These are phyloP conservation scores for Eulemur albifrons DNA, from an alignment of 2,797 vertebrate species.

Conservation along the genomic window DNA sequence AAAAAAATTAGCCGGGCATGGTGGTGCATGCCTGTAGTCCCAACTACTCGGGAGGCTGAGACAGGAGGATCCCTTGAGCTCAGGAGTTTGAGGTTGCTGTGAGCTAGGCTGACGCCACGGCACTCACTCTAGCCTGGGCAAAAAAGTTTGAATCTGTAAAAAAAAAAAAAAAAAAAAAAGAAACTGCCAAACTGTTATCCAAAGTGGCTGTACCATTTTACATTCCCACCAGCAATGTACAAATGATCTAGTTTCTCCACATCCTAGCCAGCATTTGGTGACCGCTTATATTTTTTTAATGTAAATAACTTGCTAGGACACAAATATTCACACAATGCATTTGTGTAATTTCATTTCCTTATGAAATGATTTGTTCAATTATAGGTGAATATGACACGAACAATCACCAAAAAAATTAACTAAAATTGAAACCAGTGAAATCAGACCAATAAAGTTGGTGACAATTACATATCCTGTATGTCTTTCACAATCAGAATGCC, in stretches of 20 bases:
- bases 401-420: slow-evolving; percentile 53
- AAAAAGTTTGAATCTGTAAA: too few relatives aligned
- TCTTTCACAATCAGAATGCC: not conserved
- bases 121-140: too few relatives aligned
- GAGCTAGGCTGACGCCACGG: too few relatives aligned
- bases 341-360: slow-evolving; percentile 67
- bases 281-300: not conserved
- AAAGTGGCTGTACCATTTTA: not conserved
- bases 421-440: slow-evolving; percentile 73
- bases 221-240: not conserved
- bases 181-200: not conserved
- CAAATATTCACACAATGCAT: slow-evolving; percentile 62
- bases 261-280: not conserved
- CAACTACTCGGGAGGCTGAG: too few relatives aligned
- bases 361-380: slow-evolving; percentile 50
- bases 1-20: too few relatives aligned
- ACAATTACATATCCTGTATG: slow-evolving; percentile 27
- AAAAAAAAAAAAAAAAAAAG: not conserved
- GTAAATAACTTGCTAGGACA: slow-evolving; percentile 33
- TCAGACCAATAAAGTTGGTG: slow-evolving; percentile 59
- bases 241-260: not conserved
- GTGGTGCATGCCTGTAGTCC: too few relatives aligned
- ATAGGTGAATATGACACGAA: slow-evolving; percentile 55
- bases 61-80: too few relatives aligned
- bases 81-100: too few relatives aligned